These are phyloP conservation scores for Choristoneura fumiferana DNA, from an alignment of 1,140 invertebrate genomes.

Conservation along the genomic window DNA sequence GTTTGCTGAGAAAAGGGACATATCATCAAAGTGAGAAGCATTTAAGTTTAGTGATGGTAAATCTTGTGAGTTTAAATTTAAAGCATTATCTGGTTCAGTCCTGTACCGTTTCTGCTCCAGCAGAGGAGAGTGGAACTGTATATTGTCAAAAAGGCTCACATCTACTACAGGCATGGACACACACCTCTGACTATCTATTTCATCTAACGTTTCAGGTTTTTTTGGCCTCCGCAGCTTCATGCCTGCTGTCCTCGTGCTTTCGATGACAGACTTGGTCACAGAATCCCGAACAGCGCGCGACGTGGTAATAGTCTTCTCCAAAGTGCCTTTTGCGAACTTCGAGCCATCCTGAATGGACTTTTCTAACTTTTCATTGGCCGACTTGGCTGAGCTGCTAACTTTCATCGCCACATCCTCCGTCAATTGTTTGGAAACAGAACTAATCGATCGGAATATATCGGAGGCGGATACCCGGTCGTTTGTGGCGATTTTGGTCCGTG, in stretches of 20 bases:
- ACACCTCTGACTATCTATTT: slow-evolving; percentile 48
- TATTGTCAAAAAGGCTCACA: slow-evolving; percentile 66
- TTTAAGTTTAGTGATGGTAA: slow-evolving; percentile 47
- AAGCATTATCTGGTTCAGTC: slow-evolving; percentile 33
- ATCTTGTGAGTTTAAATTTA: slow-evolving; percentile 27
- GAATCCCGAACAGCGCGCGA: slow-evolving; percentile 59
- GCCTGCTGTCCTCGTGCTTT: slow-evolving; percentile 56
- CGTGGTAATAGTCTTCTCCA: slow-evolving; percentile 62
- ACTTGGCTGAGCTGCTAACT: slow-evolving; percentile 54
- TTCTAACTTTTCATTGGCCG: slow-evolving; percentile 61
- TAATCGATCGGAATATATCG: slow-evolving; percentile 57
- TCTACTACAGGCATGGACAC: slow-evolving; percentile 64
- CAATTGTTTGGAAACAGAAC: slow-evolving; percentile 63
- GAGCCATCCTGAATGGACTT: slow-evolving; percentile 62
- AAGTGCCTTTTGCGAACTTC: slow-evolving; percentile 62
- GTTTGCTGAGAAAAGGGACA: slow-evolving; percentile 61
- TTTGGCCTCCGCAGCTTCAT: slow-evolving; percentile 47
- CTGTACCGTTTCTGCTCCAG: slow-evolving; percentile 56
- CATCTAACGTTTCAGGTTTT: slow-evolving; percentile 39
- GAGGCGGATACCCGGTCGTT: slow-evolving; percentile 50
- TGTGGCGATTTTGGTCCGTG: slow-evolving; percentile 50
- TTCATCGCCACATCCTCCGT: slow-evolving; percentile 63
- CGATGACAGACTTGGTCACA: slow-evolving; percentile 65
- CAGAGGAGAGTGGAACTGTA: slow-evolving; percentile 66
- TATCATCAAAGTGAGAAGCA: slow-evolving; percentile 51